Evolutionary conservation across 2,888 invertebrate species (phyloP).

Genomic region (Drosophila neotestacea): DNA sequence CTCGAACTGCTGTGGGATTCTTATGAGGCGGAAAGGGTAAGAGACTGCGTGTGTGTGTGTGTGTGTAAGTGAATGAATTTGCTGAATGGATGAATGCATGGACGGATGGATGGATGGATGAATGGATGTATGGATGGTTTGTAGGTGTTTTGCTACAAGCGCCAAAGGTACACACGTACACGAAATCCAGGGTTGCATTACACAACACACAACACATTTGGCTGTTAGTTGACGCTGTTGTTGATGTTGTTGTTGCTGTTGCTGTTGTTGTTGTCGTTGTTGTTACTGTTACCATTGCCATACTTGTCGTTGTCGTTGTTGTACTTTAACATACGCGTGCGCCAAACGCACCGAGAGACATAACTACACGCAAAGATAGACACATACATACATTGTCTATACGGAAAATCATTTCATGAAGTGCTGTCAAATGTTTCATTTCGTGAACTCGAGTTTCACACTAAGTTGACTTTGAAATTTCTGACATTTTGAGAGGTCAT

Average conservation of each 20-base stretch:
- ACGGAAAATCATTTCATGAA: no score
- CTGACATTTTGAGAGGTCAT: no score
- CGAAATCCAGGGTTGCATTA: conserved; percentile 84
- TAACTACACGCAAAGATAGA: conserved; percentile 38
- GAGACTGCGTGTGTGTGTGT: conserved; percentile 23
- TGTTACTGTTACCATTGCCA: conserved; percentile 26
- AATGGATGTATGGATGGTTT: conserved; percentile 40
- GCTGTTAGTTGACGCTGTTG: conserved; percentile 60
- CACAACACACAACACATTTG: conserved; percentile 81
- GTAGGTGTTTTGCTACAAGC: conserved; percentile 75
- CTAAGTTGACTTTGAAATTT: no score
- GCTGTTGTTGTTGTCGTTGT: conserved; percentile 19
- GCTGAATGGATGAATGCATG: conserved; percentile 26
- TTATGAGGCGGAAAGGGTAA: conserved; percentile 45
- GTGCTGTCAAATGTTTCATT: no score
- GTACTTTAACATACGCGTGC: conserved; percentile 71
- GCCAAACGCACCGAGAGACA: conserved; percentile 60
- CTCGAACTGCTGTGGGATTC: conserved; percentile 47
- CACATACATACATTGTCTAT: conserved; percentile 13
- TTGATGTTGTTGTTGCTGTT: conserved; percentile 25
- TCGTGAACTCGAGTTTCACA: no score
- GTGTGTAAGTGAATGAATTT: conserved; percentile 11
- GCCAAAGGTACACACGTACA: conserved; percentile 83
- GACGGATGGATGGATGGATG: conserved; percentile 31
- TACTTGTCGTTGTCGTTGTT: conserved; percentile 36